Percentiles rank a stretch among this genome's conserved stretches.
Conservation (phyloP, 1,140 invertebrate genomes). For the Cotesia chilonis region DNA sequence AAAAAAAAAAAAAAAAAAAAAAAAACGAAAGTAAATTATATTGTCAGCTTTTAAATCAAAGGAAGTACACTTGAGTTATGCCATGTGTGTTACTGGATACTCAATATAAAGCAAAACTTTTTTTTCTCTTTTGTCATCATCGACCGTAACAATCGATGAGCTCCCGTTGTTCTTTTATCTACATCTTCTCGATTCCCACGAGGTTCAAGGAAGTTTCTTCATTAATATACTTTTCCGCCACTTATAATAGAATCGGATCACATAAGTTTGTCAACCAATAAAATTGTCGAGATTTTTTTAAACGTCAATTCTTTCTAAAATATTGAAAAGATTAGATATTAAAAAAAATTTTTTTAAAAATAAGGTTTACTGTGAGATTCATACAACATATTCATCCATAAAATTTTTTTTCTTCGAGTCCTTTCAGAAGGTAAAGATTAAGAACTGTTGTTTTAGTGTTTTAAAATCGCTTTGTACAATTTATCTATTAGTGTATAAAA, state of each 20-base stretch:
- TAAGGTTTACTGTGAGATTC: too few relatives aligned
- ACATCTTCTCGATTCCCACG: slow-evolving; percentile 14
- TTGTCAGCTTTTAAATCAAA: neutral
- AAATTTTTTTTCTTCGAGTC: too few relatives aligned
- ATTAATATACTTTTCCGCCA: slow-evolving; percentile 1
- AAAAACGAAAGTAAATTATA: neutral
- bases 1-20: neutral
- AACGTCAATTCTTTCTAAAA: too few relatives aligned
- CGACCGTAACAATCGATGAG: slow-evolving; percentile 24
- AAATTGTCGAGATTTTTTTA: too few relatives aligned
- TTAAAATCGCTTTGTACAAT: too few relatives aligned
- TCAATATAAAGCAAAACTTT: neutral
- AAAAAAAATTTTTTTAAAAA: too few relatives aligned
- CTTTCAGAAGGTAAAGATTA: too few relatives aligned
- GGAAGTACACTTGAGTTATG: slow-evolving; percentile 18
- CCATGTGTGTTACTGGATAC: slow-evolving; percentile 23
- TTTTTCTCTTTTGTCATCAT: neutral
- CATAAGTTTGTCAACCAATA: too few relatives aligned
- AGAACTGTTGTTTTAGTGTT: too few relatives aligned
- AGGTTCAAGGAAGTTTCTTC: slow-evolving; percentile 11
- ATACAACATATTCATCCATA: too few relatives aligned
- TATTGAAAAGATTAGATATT: too few relatives aligned
- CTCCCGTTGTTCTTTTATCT: slow-evolving; percentile 14
- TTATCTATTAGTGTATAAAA: too few relatives aligned
- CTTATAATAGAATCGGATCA: neutral